Percentiles rank a stretch among this genome's conserved stretches.
Evolutionary conservation across 2,888 invertebrate genomes (phyloP).

Genomic region (Malacosoma neustria): DNA sequence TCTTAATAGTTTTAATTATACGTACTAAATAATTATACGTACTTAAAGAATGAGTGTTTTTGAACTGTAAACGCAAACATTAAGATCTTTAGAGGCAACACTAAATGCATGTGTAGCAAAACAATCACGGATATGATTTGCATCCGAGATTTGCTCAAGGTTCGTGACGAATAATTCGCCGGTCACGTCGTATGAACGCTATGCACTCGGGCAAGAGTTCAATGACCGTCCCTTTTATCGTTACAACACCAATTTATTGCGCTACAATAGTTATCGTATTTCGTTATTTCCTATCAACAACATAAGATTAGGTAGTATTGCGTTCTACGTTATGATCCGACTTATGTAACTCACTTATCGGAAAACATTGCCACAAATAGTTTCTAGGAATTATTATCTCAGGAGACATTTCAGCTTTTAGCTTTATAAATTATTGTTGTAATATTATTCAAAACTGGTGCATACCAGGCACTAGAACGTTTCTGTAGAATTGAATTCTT

Average conservation of each 20-base stretch:
- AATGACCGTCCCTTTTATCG: constrained; percentile 53
- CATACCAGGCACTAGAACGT: too few species aligned
- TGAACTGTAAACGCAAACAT: too few species aligned
- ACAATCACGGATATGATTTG: too few species aligned
- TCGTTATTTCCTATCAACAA: constrained; percentile 20
- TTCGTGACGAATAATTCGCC: constrained; percentile 16
- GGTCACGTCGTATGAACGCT: constrained; percentile 20
- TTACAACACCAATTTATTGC: constrained; percentile 28
- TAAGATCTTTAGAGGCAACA: too few species aligned
- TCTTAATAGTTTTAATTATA: too few species aligned
- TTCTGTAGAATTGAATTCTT: too few species aligned
- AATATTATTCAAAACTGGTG: too few species aligned
- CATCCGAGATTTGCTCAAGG: background rate
- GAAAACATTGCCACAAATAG: background rate
- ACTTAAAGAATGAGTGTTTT: too few species aligned
- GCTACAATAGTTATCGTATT: constrained; percentile 19
- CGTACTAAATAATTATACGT: too few species aligned
- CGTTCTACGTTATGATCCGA: constrained; percentile 4
- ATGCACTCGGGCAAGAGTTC: constrained; percentile 38
- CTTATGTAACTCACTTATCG: constrained; percentile 5
- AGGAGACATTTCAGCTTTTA: background rate
- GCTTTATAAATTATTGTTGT: background rate
- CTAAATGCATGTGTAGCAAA: too few species aligned
- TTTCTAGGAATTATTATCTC: background rate
- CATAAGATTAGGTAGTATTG: constrained; percentile 13